A percentile compares a stretch with the other conserved stretches of the same genome.
Evolutionary conservation across 2,113 vertebrate species (phyloP).

Genomic region (Tapirus terrestris): DNA sequence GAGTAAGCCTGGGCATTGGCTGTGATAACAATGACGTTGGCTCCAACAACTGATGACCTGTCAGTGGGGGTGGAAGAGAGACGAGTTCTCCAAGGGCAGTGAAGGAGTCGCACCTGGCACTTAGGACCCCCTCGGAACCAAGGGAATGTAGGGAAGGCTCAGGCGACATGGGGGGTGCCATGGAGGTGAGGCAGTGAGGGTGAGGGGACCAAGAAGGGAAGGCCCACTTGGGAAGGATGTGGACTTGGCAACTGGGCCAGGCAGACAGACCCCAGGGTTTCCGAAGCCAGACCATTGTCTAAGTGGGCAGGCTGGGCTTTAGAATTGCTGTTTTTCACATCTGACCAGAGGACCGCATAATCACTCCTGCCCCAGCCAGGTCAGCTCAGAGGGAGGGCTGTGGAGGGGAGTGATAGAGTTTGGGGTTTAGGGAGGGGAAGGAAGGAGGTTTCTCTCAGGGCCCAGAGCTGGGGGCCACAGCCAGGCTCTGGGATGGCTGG

Average conservation of each 20-base stretch:
- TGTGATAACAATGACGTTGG: not conserved
- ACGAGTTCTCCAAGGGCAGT: not conserved
- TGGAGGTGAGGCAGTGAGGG: not conserved
- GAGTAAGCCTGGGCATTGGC: not conserved
- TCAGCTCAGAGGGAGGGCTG: not conserved
- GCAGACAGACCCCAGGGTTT: not conserved
- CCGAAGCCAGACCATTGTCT: not conserved
- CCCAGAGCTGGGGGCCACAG: not conserved
- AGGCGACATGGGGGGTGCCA: not conserved
- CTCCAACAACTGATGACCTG: not conserved
- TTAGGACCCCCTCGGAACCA: not conserved
- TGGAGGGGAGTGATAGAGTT: not conserved
- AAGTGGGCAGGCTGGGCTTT: not conserved
- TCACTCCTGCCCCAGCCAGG: not conserved
- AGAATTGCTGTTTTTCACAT: not conserved
- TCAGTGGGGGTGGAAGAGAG: not conserved
- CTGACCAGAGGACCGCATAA: too few species aligned
- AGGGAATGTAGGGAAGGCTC: not conserved
- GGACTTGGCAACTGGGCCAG: not conserved
- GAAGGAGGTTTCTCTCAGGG: not conserved
- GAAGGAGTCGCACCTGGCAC: not conserved
- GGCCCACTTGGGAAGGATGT: not conserved
- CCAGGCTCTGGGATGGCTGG: not conserved
- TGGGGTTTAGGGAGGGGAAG: not conserved
- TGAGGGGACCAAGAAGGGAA: not conserved